A percentile compares a stretch with the other conserved stretches of the same genome.
Conservation (phyloP, 2,797 vertebrate genomes). For the Pyrrhura leucotis region DNA sequence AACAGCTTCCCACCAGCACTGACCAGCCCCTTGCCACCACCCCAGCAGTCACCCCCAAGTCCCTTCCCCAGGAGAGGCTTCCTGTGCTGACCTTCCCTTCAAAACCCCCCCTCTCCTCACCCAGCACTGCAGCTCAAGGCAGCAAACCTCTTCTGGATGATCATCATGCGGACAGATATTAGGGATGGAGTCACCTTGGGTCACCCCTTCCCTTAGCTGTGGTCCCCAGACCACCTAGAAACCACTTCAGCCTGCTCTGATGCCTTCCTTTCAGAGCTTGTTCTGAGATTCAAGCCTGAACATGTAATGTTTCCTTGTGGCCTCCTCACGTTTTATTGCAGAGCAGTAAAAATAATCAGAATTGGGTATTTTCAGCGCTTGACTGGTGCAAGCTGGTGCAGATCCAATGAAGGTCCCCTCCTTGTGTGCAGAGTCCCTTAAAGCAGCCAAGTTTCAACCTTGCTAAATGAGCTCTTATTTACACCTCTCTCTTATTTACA, state of each 20-base stretch:
- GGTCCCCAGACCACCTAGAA: not conserved
- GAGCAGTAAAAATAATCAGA: not conserved
- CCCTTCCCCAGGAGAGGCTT: not conserved
- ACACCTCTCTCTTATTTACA: not conserved
- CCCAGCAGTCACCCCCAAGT: accelerated
- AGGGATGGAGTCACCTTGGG: not conserved
- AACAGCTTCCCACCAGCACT: not conserved
- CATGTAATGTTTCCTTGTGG: not conserved
- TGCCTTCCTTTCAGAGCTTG: not conserved
- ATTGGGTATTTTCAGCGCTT: not conserved
- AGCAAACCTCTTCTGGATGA: not conserved
- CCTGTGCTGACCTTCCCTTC: not conserved
- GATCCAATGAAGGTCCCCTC: not conserved
- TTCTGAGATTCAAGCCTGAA: not conserved
- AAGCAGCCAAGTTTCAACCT: not conserved
- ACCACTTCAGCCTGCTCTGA: not conserved
- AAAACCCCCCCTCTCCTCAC: not conserved
- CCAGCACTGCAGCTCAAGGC: not conserved
- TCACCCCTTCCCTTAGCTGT: not conserved
- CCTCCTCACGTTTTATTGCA: not conserved
- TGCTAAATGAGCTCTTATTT: not conserved
- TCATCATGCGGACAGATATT: not conserved
- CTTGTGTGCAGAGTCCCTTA: not conserved
- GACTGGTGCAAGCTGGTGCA: not conserved
- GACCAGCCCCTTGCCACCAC: not conserved